These are phyloP conservation scores for Coendou prehensilis DNA, from an alignment of 2,797 vertebrate species.

Conservation along the genomic window DNA sequence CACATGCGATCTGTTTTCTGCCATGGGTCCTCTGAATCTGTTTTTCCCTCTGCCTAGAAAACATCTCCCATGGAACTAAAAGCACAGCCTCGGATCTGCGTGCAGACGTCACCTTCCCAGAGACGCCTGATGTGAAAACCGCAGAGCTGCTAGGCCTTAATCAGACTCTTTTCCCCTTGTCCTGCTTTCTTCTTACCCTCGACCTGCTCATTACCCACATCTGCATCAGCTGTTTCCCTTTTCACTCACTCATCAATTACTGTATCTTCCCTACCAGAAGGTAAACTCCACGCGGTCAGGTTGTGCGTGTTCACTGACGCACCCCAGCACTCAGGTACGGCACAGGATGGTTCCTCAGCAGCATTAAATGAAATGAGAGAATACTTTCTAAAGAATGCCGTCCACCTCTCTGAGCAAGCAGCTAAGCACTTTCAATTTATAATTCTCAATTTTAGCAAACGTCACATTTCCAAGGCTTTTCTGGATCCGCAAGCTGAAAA, in stretches of 20 bases:
- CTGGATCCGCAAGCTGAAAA: neutral
- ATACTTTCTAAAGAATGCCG: neutral
- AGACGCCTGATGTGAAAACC: neutral
- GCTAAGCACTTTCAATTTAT: slow-evolving; percentile 9
- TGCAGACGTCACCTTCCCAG: neutral
- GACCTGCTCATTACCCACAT: neutral
- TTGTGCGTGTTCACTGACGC: neutral
- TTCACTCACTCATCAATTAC: neutral
- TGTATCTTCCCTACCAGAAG: neutral
- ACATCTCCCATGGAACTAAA: neutral
- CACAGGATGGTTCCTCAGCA: neutral
- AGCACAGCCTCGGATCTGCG: neutral
- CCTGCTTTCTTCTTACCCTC: neutral
- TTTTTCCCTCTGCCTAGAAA: neutral
- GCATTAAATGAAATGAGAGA: neutral
- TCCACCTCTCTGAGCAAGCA: neutral
- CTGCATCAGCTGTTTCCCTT: neutral
- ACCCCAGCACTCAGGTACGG: neutral
- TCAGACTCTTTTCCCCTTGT: neutral
- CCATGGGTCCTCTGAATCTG: neutral
- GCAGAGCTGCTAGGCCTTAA: neutral
- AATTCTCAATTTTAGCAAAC: neutral
- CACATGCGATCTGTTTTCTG: neutral
- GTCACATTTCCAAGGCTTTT: neutral
- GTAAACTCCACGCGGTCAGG: neutral